Base-by-base conservation (phyloP, 1,140 invertebrate genomes). In the Drosophila kanapiae region DNA sequence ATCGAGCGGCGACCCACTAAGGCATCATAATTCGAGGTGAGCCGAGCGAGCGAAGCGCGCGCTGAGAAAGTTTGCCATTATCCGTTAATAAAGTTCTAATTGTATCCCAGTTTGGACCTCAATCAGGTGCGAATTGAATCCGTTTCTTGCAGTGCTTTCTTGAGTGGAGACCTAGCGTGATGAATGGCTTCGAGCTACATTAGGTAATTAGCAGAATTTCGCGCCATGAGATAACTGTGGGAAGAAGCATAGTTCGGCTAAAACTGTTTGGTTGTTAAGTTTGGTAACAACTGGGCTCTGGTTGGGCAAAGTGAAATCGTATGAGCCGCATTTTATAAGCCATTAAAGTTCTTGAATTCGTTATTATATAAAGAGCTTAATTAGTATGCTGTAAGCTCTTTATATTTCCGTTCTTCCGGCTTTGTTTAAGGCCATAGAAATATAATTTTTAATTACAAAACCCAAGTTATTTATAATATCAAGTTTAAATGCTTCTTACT, bases 21-120 rank as follows among this genome's bases (percentile, higher is more conserved):
- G 40, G 18, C 51, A 40, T n/a, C 27, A 57, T 38, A 76, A 72
- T 42, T 51, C 18, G 51, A 63, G 58, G 70, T 56, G 70, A 13
- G 58, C n/a, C 48, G 40, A 35, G 43, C 60, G 1, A 31, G 18
- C 10, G 67, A 58, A 35, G 51, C 67, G 51, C 67, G 51, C 54
- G 10, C 33, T 62, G 78, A 68, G 78, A 86, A 86, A 85, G 82
- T 69, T 78, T 47, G 42, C 54, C 53, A 71, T 59, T 72, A 83
- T 37, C 38, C 63, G 53, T 18, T 49, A 74, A 80, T 67, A 42
- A 60, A 37, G 77, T 88, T 87, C 83, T 87, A 87, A 88, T 72
- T 83, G 72, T 13, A 48, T 54, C 45, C 49, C 29, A 43, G 42
- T 43, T 48, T 27, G 18, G 40, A n/a, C 23, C 40, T 33, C 27